phyloP scores from a whole-genome alignment of 2,888 invertebrate genomes.

The Adela reaumurella region DNA sequence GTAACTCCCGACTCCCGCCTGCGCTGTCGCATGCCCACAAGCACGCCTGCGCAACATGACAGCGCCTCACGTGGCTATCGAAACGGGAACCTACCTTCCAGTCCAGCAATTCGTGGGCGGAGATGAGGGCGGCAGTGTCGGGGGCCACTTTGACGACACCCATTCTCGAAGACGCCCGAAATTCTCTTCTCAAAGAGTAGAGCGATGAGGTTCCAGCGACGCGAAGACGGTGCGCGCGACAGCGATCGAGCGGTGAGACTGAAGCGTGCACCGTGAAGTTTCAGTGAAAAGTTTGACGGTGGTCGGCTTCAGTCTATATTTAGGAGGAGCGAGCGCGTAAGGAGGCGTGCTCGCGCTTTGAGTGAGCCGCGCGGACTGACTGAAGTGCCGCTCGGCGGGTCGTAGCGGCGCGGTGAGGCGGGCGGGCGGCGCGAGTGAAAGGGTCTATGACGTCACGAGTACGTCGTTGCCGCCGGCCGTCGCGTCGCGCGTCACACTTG shows the following conservation, averaged over 20 bases:
- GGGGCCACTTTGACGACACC: conserved; percentile 47
- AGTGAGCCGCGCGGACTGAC: conserved; percentile 54
- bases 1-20: not conserved
- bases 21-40: not conserved
- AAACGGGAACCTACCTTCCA: conserved; percentile 36
- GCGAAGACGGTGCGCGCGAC: not conserved
- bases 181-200: no score
- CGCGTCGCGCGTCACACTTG: no score
- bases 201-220: no score
- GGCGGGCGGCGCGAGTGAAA: no score
- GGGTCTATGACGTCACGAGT: no score
- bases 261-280: not conserved
- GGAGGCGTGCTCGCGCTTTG: conserved; percentile 41
- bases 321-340: conserved; percentile 34
- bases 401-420: no score
- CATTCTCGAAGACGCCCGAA: no score
- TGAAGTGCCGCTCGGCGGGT: no score
- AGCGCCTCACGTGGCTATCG: not conserved
- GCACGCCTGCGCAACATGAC: not conserved
- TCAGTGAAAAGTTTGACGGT: not conserved
- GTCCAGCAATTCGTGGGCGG: conserved; percentile 47
- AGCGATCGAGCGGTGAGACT: not conserved
- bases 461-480: no score
- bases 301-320: conserved; percentile 16
- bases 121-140: conserved; percentile 42